A percentile compares a stretch with the other conserved stretches of the same genome.
Conservation (phyloP, 2,113 vertebrate genomes). For the Ceyx melanurus region DNA sequence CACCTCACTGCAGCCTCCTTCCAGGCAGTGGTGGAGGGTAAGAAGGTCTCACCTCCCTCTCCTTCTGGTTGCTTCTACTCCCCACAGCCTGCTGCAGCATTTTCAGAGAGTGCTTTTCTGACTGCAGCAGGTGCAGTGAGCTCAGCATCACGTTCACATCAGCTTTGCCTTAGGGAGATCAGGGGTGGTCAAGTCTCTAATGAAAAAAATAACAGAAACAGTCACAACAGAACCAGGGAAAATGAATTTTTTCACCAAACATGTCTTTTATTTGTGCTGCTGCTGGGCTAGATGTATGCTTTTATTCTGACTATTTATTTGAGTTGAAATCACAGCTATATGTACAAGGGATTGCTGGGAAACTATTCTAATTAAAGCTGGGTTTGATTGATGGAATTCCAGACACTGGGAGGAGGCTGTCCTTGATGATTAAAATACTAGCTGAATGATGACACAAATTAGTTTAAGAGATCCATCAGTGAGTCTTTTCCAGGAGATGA, state of each 20-base stretch:
- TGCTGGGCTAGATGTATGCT: background rate
- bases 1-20: background rate
- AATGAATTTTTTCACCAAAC: background rate
- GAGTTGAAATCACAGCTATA: background rate
- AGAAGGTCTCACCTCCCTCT: background rate
- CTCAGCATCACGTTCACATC: background rate
- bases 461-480: conserved; percentile 8
- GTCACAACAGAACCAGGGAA: background rate
- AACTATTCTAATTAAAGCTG: conserved; percentile 40
- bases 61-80: background rate
- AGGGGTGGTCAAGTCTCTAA: background rate
- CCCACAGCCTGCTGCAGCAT: background rate
- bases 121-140: background rate
- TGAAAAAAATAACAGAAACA: background rate
- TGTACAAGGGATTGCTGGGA: background rate
- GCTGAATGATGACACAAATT: conserved; percentile 9
- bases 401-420: background rate
- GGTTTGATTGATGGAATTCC: conserved; percentile 3
- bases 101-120: background rate
- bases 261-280: background rate
- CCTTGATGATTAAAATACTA: conserved; percentile 33
- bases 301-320: background rate
- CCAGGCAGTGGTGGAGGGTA: fast-evolving
- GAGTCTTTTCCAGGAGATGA: background rate
- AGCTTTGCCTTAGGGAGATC: background rate